A percentile compares a stretch with the other conserved stretches of the same genome.
These are phyloP conservation scores for Acanthacorydalis orientalis DNA, from an alignment of 2,888 invertebrate genomes.

Conservation along the genomic window DNA sequence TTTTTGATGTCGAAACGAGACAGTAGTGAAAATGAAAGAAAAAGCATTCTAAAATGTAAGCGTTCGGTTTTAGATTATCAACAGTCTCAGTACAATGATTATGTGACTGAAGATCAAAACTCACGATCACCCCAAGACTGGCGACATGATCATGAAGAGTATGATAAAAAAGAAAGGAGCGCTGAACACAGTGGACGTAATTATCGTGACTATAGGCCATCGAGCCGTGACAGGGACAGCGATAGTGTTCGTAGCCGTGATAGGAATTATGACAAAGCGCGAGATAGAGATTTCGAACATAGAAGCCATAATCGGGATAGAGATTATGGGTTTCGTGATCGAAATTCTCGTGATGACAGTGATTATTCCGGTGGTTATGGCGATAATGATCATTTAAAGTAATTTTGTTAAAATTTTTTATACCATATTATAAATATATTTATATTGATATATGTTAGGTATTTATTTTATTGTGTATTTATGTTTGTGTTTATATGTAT, in stretches of 20 bases:
- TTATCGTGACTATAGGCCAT: slow-evolving; percentile 3
- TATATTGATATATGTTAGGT: too few relatives aligned
- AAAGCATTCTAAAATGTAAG: too few relatives aligned
- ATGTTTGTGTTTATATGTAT: too few relatives aligned
- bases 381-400: too few relatives aligned
- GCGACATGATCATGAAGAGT: slow-evolving; percentile 1
- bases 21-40: too few relatives aligned
- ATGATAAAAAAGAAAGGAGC: slow-evolving; percentile 2
- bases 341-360: neutral
- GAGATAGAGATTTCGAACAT: slow-evolving; percentile 18
- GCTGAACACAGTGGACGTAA: neutral
- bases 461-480: too few relatives aligned
- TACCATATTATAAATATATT: too few relatives aligned
- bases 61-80: neutral
- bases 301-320: slow-evolving; percentile 24
- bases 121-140: slow-evolving; percentile 4
- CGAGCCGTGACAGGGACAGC: slow-evolving; percentile 7
- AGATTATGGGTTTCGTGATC: slow-evolving; percentile 12
- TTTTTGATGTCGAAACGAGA: too few relatives aligned
- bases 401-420: too few relatives aligned
- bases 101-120: neutral
- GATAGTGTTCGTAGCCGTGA: slow-evolving; percentile 12
- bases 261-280: slow-evolving; percentile 18
- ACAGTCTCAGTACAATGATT: neutral
- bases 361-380: neutral